These are phyloP conservation scores for Arctopsyche grandis DNA, from an alignment of 1,140 invertebrate genomes.

Conservation along the genomic window DNA sequence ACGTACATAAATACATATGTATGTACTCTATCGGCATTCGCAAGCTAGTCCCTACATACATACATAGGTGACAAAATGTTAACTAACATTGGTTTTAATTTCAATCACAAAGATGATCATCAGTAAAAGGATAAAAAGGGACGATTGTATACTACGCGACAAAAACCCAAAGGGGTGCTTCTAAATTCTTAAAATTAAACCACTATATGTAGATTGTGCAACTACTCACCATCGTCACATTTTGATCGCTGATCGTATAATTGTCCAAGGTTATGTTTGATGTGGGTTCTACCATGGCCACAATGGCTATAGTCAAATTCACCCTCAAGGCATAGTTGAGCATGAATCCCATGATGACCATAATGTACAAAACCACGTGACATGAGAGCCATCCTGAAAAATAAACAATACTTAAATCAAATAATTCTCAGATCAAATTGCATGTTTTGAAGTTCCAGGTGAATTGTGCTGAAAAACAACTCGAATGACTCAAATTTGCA, in stretches of 20 bases:
- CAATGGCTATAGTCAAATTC: constrained; percentile 89
- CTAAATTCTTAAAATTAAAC: no score
- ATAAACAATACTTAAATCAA: constrained; percentile 36
- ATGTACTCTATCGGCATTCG: no score
- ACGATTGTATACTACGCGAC: no score
- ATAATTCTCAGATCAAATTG: background rate
- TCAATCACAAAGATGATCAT: no score
- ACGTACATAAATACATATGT: no score
- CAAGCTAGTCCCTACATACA: no score
- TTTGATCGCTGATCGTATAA: constrained; percentile 53
- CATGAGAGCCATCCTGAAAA: constrained; percentile 76
- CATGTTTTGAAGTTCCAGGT: background rate
- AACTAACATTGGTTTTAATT: no score
- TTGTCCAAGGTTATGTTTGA: constrained; percentile 57
- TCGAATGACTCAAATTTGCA: background rate
- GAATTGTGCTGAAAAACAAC: no score
- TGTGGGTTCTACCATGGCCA: constrained; percentile 79
- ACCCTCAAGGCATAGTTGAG: constrained; percentile 89
- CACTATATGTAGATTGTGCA: no score
- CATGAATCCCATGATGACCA: constrained; percentile 88
- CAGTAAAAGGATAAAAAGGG: no score
- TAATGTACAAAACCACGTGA: constrained; percentile 81
- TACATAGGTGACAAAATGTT: no score
- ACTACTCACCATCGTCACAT: constrained; percentile 59
- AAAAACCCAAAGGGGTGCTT: no score